Base-by-base conservation (phyloP, 2,888 invertebrate genomes). In the Zaprionus lineosus region DNA sequence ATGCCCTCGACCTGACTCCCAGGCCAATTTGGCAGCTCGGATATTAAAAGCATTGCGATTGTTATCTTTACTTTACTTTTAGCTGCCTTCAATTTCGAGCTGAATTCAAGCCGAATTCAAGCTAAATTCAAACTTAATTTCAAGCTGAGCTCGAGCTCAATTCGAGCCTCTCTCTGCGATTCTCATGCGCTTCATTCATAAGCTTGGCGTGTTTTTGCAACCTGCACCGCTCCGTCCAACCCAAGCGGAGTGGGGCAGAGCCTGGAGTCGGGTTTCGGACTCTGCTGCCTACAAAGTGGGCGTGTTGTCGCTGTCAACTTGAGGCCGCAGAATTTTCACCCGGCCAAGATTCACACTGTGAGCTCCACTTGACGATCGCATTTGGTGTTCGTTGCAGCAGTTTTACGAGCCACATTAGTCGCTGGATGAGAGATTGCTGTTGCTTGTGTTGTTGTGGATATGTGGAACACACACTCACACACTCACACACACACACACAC, bases 341-440 rank as follows among this genome's bases (percentile, higher is more conserved):
- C 41, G 43, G 14, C 34, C 16, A 14, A 21, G 46, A 40, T 47
- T 28, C 44, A 41, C 61, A 39, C 40, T 28, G 33, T 24, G 47
- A 62, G 61, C 66, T 52, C 41, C 50, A 51, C 36, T 64, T 53
- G 62, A 55, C 63, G 63, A 16, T 55, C 21, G 28, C 51, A 51
- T 24, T 24, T 7, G 31, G 37, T 19, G 16, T 21, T 31, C 14
- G 33, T 33, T 44, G 50, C 18, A 31, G 48, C 26, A 44, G 48
- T 55, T 40, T 29, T 33, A 43, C 18, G 48, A 11, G 31, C 15
- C 48, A 21, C 48, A 50, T 31, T 21, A 40, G 12, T 31, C 21
- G 21, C 18, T 15, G 11, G 40, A 4, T 50, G 40, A 2, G 24
- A 16, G 16, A 24, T 46, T 33, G 19, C 15, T 31, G n/a, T 9